Conservation (phyloP, 2,888 invertebrate species). For the Calliscelio sp. region DNA sequence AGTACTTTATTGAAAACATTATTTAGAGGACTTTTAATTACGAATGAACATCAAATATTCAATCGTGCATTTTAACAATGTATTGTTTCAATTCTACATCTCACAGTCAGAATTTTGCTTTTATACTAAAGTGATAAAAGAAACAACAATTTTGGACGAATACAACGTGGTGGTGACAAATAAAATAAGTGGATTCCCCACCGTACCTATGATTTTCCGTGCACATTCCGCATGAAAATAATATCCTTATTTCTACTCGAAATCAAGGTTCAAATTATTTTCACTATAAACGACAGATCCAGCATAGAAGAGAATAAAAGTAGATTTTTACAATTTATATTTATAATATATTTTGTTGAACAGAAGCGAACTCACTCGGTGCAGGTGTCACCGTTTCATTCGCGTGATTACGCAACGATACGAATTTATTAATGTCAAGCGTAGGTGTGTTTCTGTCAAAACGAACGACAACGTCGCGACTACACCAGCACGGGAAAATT, state of each 20-base stretch:
- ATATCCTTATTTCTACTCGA: constrained; percentile 68
- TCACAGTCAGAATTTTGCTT: no score
- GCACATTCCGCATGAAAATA: constrained; percentile 39
- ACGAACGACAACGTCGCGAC: constrained; percentile 67
- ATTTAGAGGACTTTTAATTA: no score
- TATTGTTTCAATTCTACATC: no score
- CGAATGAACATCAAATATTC: no score
- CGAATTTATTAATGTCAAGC: constrained; percentile 73
- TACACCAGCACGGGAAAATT: constrained; percentile 69
- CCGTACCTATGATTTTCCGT: constrained; percentile 62
- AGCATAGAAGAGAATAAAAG: constrained; percentile 66
- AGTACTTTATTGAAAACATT: no score
- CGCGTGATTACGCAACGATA: constrained; percentile 67
- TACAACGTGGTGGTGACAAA: no score
- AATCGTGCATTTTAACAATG: no score
- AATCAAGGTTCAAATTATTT: constrained; percentile 69
- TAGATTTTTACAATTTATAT: constrained; percentile 71
- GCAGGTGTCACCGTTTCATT: constrained; percentile 72
- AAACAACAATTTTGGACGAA: no score
- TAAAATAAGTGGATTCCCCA: no score
- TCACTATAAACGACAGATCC: constrained; percentile 63
- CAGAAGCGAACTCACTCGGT: constrained; percentile 70
- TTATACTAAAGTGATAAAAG: no score
- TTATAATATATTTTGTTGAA: constrained; percentile 72
- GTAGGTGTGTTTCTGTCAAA: constrained; percentile 72